These are phyloP conservation scores for Noctilio leporinus DNA, from an alignment of 2,113 vertebrate species.

Conservation along the genomic window DNA sequence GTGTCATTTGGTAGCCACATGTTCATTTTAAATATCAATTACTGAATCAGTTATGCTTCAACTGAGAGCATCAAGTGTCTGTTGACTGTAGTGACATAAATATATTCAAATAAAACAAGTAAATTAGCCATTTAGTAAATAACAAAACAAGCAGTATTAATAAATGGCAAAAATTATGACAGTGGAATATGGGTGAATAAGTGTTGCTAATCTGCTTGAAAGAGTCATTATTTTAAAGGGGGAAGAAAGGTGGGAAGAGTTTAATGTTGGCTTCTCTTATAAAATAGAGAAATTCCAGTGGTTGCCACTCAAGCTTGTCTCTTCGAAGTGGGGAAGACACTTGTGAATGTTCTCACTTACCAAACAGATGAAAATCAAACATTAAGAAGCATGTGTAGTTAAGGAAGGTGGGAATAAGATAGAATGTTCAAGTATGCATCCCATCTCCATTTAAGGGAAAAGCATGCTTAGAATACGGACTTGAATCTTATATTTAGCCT, in stretches of 20 bases:
- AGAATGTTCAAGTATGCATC: background rate
- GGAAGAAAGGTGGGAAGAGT: background rate
- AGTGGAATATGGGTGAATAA: no score
- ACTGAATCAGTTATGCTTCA: background rate
- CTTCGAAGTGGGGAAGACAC: background rate
- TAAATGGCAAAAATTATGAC: background rate
- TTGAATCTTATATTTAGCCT: conserved; percentile 23
- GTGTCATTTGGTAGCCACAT: background rate
- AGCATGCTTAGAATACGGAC: background rate
- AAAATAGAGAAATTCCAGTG: rapidly evolving
- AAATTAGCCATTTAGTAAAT: background rate
- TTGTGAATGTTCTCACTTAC: background rate
- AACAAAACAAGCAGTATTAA: background rate
- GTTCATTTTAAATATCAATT: background rate
- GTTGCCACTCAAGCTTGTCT: background rate
- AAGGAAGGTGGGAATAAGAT: background rate
- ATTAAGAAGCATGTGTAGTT: background rate
- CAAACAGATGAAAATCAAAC: background rate
- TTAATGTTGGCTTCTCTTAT: rapidly evolving
- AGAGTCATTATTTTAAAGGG: background rate
- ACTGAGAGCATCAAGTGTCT: background rate
- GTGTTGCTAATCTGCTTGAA: background rate
- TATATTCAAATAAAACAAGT: background rate
- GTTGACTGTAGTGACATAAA: background rate
- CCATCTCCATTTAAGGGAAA: background rate